Conservation (phyloP, 2,797 vertebrate genomes). For the Craterocephalus amniculus region DNA sequence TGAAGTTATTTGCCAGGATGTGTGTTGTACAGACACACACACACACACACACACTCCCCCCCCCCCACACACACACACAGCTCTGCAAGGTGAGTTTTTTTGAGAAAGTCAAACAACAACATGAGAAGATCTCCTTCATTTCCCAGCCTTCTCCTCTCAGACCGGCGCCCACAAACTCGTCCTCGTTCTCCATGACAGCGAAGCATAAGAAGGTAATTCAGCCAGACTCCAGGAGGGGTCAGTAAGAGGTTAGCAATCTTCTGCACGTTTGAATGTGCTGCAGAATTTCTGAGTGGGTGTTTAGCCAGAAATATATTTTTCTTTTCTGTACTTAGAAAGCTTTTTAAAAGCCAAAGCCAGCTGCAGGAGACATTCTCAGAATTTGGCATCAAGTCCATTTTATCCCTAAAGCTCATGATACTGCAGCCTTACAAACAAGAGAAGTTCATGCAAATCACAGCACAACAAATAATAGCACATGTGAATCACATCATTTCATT, state of each 20-base stretch:
- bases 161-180: neutral
- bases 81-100: slow-evolving; percentile 39
- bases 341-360: neutral
- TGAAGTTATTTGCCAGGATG: slow-evolving; percentile 16
- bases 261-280: neutral
- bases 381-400: slow-evolving; percentile 16
- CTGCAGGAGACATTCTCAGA: neutral
- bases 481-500: neutral
- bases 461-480: neutral
- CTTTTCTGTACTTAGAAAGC: neutral
- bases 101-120: slow-evolving; percentile 42
- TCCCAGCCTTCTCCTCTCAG: slow-evolving; percentile 5
- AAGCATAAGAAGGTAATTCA: slow-evolving; percentile 32
- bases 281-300: neutral
- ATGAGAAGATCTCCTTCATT: slow-evolving; percentile 33
- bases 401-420: neutral
- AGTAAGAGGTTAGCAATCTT: slow-evolving; percentile 47
- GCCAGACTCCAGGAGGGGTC: slow-evolving; percentile 49
- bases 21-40: neutral
- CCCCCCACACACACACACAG: slow-evolving; percentile 19
- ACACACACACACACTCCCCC: slow-evolving; percentile 23
- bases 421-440: slow-evolving; percentile 11
- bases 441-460: slow-evolving; percentile 28
- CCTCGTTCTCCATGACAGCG: slow-evolving; percentile 2
- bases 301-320: neutral